Evolutionary conservation across 2,113 vertebrate species (phyloP).

Genomic region (Syngnathus floridae): DNA sequence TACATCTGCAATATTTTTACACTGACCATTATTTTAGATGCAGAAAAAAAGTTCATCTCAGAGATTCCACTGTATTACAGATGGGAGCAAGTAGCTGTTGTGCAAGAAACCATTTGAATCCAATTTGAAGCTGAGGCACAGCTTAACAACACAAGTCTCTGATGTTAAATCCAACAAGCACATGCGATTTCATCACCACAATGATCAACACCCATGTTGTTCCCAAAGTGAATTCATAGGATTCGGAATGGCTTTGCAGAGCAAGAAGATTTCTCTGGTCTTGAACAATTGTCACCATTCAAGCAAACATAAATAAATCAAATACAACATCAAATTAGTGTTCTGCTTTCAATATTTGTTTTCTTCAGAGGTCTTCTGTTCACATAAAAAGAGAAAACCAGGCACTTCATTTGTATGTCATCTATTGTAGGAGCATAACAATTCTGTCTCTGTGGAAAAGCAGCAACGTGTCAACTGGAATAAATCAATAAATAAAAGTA

Average conservation of each 20-base stretch:
- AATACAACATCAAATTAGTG: conserved; percentile 2
- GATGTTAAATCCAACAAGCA: neutral
- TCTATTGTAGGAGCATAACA: conserved; percentile 22
- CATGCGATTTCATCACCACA: neutral
- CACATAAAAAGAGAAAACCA: conserved; percentile 51
- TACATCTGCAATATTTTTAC: neutral
- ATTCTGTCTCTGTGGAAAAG: conserved; percentile 8
- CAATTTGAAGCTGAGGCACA: neutral
- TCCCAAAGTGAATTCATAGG: neutral
- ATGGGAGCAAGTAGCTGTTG: neutral
- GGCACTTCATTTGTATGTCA: conserved; percentile 58
- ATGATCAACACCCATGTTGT: neutral
- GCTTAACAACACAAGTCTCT: neutral
- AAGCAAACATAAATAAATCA: conserved; percentile 3
- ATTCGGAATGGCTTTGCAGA: conserved; percentile 11
- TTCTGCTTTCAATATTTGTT: conserved; percentile 6
- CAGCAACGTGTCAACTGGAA: neutral
- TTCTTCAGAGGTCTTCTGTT: conserved; percentile 2
- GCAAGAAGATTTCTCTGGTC: neutral
- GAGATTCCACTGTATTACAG: neutral
- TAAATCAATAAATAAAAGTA: conserved; percentile 41
- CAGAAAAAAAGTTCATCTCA: neutral
- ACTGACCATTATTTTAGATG: neutral
- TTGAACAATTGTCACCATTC: conserved; percentile 6
- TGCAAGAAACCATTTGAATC: neutral